Conservation (phyloP, 1,140 invertebrate genomes). For the Zaprionus tsacasi region DNA sequence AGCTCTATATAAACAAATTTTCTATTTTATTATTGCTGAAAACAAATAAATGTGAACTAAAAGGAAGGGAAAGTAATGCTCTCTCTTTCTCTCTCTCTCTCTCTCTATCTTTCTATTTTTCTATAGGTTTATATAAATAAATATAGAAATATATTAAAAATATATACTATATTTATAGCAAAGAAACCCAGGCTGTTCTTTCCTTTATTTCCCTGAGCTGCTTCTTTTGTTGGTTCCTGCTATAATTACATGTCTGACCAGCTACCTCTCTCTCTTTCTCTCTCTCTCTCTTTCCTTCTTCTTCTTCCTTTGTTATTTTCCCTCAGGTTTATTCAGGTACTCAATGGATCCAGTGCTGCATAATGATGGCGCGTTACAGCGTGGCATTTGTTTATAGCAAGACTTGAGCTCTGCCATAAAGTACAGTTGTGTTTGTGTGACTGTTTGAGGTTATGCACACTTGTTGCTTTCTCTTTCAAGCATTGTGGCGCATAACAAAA, state of each 20-base stretch:
- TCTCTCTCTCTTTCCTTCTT: not conserved
- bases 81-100: too few relatives aligned
- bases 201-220: not conserved
- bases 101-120: too few relatives aligned
- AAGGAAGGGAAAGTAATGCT: too few relatives aligned
- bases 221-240: not conserved
- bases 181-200: not conserved
- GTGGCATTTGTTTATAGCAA: constrained; percentile 15
- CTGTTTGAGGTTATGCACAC: not conserved
- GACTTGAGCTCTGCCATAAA: constrained; percentile 19
- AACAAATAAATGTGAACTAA: not conserved
- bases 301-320: not conserved
- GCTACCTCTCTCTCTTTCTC: not conserved
- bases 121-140: not conserved
- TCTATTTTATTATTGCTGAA: not conserved
- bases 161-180: not conserved
- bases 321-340: not conserved
- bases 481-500: constrained; percentile 15
- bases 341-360: not conserved
- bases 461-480: constrained; percentile 16
- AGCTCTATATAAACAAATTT: not conserved
- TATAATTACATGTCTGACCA: not conserved
- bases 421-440: not conserved
- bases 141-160: too few relatives aligned
- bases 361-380: not conserved